Percentiles rank a stretch among this genome's conserved stretches.
phyloP scores from a whole-genome alignment of 2,113 vertebrate species.

The Cyanoramphus novaezelandiae region DNA sequence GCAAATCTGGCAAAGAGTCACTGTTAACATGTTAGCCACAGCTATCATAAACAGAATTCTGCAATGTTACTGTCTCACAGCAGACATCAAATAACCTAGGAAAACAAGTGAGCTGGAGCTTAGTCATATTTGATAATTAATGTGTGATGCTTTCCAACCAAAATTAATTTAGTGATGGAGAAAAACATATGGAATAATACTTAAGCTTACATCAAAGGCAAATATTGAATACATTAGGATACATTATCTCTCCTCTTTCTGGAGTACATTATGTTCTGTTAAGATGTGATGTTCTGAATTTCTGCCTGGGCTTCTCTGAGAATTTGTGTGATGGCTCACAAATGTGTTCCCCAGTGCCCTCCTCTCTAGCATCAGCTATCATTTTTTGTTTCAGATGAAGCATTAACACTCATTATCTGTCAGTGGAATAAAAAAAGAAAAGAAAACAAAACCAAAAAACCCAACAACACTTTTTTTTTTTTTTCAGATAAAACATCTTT shows the following conservation, averaged over 20 bases:
- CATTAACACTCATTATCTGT: slow-evolving; percentile 19
- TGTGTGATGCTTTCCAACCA: slow-evolving; percentile 51
- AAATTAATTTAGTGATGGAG: slow-evolving; percentile 57
- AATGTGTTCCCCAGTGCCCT: not conserved
- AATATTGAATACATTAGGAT: slow-evolving; percentile 61
- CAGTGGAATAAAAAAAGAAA: slow-evolving; percentile 32
- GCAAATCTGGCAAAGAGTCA: not conserved
- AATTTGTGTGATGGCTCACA: slow-evolving; percentile 34
- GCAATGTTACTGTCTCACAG: slow-evolving; percentile 21
- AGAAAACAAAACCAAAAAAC: slow-evolving; percentile 29
- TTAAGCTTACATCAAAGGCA: slow-evolving; percentile 58
- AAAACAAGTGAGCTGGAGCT: slow-evolving; percentile 40
- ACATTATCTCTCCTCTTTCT: slow-evolving; percentile 52
- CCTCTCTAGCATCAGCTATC: slow-evolving; percentile 12
- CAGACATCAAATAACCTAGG: slow-evolving; percentile 51
- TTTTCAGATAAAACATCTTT: slow-evolving; percentile 34
- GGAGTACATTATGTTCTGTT: slow-evolving; percentile 57
- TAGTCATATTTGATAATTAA: slow-evolving; percentile 63
- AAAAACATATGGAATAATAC: slow-evolving; percentile 44
- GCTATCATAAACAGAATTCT: slow-evolving; percentile 45
- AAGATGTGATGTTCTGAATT: slow-evolving; percentile 37
- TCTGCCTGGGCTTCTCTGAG: slow-evolving; percentile 39
- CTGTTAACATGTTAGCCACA: slow-evolving; percentile 28
- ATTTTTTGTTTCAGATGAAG: slow-evolving; percentile 9
- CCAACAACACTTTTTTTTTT: not conserved